Conservation (phyloP, 1,140 invertebrate species). For the Euura saliciscinereae region DNA sequence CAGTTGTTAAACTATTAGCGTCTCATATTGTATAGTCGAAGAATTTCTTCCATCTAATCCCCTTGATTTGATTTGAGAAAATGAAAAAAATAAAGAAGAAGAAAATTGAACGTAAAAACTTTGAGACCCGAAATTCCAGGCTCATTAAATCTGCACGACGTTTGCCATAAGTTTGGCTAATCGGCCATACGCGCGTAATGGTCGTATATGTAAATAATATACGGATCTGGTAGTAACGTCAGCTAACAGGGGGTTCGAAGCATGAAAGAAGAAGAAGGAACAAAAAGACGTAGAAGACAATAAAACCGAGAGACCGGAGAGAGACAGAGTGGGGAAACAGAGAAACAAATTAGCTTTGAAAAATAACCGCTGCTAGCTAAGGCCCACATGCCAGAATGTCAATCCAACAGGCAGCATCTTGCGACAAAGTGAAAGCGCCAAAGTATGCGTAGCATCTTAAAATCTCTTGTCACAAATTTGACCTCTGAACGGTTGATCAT, state of each 20-base stretch:
- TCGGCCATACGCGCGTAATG: too few relatives aligned
- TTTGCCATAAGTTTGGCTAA: too few relatives aligned
- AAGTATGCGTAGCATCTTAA: neutral
- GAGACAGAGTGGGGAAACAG: neutral
- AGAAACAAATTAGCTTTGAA: conserved; percentile 5
- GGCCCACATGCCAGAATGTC: neutral
- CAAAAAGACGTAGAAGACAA: neutral
- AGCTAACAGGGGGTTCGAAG: too few relatives aligned
- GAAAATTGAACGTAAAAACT: too few relatives aligned
- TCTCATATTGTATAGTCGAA: too few relatives aligned
- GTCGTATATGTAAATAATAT: too few relatives aligned
- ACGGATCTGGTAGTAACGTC: too few relatives aligned
- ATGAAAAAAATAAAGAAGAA: neutral
- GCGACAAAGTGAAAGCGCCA: conserved; percentile 4
- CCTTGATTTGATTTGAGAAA: too few relatives aligned
- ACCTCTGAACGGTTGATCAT: neutral
- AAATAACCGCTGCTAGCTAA: neutral
- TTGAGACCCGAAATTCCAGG: too few relatives aligned
- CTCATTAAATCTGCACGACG: too few relatives aligned
- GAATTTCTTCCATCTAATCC: too few relatives aligned
- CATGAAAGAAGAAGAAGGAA: neutral
- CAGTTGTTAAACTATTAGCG: too few relatives aligned
- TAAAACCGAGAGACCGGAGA: neutral
- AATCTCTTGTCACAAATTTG: neutral
- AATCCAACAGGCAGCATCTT: conserved; percentile 4